Percentiles rank a stretch among this genome's conserved stretches.
These are phyloP conservation scores for Ctenicera cuprea DNA, from an alignment of 2,888 invertebrate species.

Conservation along the genomic window DNA sequence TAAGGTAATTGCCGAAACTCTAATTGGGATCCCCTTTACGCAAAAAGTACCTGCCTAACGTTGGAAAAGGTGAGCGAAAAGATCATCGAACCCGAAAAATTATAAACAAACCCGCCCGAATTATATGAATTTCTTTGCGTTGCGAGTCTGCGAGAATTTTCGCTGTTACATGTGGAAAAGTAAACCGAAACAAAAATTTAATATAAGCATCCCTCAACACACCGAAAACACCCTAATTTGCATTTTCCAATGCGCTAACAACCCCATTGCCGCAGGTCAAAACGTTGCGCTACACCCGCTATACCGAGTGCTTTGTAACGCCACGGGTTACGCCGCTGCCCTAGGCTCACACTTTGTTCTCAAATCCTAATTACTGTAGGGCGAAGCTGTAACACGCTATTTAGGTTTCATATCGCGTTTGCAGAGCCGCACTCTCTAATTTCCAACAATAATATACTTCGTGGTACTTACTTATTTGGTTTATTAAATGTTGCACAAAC, in stretches of 20 bases:
- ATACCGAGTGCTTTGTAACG: constrained; percentile 49
- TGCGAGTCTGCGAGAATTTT: background rate
- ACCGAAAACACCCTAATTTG: constrained; percentile 58
- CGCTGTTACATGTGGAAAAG: constrained; percentile 28
- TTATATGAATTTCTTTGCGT: background rate
- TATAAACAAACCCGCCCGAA: constrained; percentile 12
- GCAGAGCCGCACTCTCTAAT: constrained; percentile 57
- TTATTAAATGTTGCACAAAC: constrained; percentile 33
- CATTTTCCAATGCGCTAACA: constrained; percentile 58
- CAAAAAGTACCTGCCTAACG: constrained; percentile 28
- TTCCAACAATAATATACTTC: constrained; percentile 50
- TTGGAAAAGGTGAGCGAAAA: constrained; percentile 17
- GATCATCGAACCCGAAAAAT: constrained; percentile 26
- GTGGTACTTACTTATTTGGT: constrained; percentile 37
- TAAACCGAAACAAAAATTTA: constrained; percentile 54
- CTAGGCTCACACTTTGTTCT: constrained; percentile 65
- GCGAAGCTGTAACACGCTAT: constrained; percentile 61
- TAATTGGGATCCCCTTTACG: constrained; percentile 38
- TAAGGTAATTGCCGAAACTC: constrained; percentile 46
- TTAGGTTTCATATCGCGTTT: constrained; percentile 64
- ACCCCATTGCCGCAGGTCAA: constrained; percentile 53
- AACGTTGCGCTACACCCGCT: constrained; percentile 48
- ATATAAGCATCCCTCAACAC: constrained; percentile 56
- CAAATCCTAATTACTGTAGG: constrained; percentile 66
- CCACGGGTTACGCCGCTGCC: constrained; percentile 53